Evolutionary conservation across 2,888 invertebrate genomes (phyloP).

Genomic region (Incurvaria masculella): DNA sequence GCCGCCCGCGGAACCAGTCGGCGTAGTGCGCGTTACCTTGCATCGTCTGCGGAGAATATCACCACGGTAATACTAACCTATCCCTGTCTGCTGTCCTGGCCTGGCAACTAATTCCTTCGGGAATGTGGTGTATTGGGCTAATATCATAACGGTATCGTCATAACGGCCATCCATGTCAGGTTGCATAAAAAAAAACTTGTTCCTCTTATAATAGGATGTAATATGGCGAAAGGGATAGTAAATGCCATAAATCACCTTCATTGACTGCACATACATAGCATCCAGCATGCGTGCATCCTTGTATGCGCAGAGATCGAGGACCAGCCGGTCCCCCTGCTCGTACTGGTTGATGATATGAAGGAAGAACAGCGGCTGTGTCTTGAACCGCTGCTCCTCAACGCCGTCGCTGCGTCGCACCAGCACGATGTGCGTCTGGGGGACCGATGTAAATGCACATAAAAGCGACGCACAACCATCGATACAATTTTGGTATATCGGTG

Average conservation of each 20-base stretch:
- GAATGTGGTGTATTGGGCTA: no score
- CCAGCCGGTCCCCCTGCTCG: conserved; percentile 64
- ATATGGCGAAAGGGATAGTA: no score
- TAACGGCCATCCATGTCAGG: no score
- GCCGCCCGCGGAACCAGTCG: conserved; percentile 73
- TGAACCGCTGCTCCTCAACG: conserved; percentile 35
- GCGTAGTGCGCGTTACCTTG: conserved; percentile 80
- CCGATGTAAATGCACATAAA: no score
- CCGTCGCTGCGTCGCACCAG: conserved; percentile 61
- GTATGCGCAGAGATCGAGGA: conserved; percentile 81
- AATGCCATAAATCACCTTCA: conserved; percentile 63
- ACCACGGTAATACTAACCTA: no score
- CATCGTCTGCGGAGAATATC: conserved; percentile 51
- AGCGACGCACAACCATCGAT: no score
- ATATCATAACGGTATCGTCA: no score
- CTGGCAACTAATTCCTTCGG: no score
- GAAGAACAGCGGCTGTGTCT: conserved; percentile 70
- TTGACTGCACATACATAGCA: conserved; percentile 80
- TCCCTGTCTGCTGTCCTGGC: no score
- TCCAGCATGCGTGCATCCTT: conserved; percentile 78
- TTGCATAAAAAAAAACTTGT: no score
- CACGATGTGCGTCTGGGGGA: conserved; percentile 60
- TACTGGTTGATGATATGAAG: conserved; percentile 86
- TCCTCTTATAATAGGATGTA: no score
- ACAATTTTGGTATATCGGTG: no score